Evolutionary conservation across 2,888 invertebrate genomes (phyloP), one percentile per base, ranked within the genome.

Genomic region (Ditula angustiorana): DNA sequence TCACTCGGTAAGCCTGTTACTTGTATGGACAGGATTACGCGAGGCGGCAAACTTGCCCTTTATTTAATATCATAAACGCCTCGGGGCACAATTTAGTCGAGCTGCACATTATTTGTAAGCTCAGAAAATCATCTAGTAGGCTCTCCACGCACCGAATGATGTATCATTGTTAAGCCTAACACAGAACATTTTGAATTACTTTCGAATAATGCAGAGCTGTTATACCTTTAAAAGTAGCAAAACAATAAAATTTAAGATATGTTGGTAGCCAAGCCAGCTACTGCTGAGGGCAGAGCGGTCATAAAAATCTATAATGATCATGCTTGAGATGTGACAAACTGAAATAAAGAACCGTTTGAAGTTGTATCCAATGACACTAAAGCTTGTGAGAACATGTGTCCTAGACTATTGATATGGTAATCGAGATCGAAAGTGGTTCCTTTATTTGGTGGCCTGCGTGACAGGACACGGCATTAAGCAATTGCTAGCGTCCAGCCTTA

Each of bases 341-440:
- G 69, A 66, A 71, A 46, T 71, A 70, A 71, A 73, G 60, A 74
- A 71, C 71, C 78, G 79, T 76, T 86, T 86, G 85, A 86, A 82
- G 82, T 72, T 78, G 71, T 82, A 87, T 87, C 86, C 77, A 69
- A 77, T 87, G 74, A 75, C 85, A 71, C 67, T 71, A 63, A 37
- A 10, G 35, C 30, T 37, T 44, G 33, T 56, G 30, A 44, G 30
- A 59, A 59, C 47, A 55, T 56, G 60, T 46, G 49, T 60, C 26
- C 30, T 53, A 24, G 53, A 24, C 53, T 46, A 57, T 63, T 63
- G 62, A 53, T 53, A 64, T 53, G 13, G 37, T 21, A n/a, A 44
- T 44, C 46, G 64, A 63, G 46, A 65, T 49, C 24, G 61, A 65
- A 68, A 70, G 68, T 65, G 67, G 56, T 65, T n/a, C 50, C 66